Conservation (phyloP, 2,888 invertebrate species). For the Eucriotettix oculatus region DNA sequence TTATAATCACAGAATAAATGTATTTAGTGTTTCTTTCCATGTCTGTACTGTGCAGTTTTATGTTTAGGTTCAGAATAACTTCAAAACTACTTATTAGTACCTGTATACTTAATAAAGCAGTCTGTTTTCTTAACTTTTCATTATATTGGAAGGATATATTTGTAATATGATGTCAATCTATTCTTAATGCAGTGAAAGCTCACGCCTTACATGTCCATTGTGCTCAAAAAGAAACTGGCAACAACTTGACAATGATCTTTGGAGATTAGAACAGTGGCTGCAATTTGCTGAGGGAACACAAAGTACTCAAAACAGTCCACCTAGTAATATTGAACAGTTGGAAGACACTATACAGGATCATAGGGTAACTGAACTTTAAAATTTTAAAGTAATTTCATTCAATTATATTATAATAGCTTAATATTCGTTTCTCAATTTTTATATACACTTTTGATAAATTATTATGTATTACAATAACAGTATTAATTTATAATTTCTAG, state of each 20-base stretch:
- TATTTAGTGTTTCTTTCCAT: too few species aligned
- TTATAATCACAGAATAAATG: too few species aligned
- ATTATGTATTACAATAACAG: too few species aligned
- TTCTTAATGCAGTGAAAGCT: conserved; percentile 43
- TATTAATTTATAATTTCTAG: too few species aligned
- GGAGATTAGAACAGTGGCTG: conserved; percentile 82
- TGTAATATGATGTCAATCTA: neutral
- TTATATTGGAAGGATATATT: too few species aligned
- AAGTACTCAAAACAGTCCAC: conserved; percentile 43
- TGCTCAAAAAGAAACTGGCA: conserved; percentile 80
- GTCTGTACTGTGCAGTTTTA: too few species aligned
- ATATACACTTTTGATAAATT: neutral
- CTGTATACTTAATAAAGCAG: too few species aligned
- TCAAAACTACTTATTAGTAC: too few species aligned
- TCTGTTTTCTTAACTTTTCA: too few species aligned
- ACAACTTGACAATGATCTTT: conserved; percentile 75
- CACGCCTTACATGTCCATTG: conserved; percentile 65
- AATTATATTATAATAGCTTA: too few species aligned
- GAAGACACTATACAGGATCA: conserved; percentile 74
- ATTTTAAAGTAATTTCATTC: too few species aligned
- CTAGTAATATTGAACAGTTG: conserved; percentile 59
- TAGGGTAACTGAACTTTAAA: conserved; percentile 22
- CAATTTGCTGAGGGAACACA: conserved; percentile 72
- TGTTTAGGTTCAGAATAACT: too few species aligned
- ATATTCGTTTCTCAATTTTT: neutral